These are phyloP conservation scores for Leptestheria dahalacensis DNA, from an alignment of 1,140 invertebrate species.

Conservation along the genomic window DNA sequence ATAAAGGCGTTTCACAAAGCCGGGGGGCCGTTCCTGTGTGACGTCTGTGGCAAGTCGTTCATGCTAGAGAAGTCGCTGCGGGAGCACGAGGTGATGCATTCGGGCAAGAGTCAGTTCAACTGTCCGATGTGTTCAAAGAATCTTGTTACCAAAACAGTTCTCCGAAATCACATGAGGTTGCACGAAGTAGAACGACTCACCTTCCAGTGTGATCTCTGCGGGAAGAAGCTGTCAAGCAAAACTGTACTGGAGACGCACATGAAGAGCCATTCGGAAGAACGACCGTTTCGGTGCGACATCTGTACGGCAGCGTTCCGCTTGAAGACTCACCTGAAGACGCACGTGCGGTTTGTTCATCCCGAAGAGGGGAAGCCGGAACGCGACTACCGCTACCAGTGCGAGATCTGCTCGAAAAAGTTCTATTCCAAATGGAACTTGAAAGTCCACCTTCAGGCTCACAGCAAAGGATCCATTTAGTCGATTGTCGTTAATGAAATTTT, in stretches of 20 bases:
- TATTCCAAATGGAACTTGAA: not conserved
- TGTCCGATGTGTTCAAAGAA: not conserved
- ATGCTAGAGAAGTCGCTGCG: no score
- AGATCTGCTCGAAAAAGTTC: not conserved
- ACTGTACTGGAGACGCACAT: not conserved
- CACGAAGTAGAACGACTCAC: not conserved
- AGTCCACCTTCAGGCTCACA: not conserved
- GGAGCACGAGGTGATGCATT: no score
- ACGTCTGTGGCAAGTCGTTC: no score
- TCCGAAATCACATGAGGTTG: not conserved
- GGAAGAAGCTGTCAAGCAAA: not conserved
- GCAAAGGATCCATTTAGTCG: not conserved
- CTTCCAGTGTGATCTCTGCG: not conserved
- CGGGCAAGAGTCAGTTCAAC: not conserved
- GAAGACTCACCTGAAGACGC: not conserved
- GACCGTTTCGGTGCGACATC: conserved; percentile 1
- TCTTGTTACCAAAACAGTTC: not conserved
- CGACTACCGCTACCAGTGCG: not conserved
- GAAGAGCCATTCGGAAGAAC: conserved; percentile 2
- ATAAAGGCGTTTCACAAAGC: not conserved
- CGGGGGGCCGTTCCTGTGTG: no score
- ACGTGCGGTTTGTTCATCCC: not conserved
- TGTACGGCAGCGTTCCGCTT: conserved; percentile 6
- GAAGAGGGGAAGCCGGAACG: not conserved
- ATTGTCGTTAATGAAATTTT: not conserved